These are phyloP conservation scores for Leucozona laternaria DNA, from an alignment of 2,888 invertebrate species.

Conservation along the genomic window DNA sequence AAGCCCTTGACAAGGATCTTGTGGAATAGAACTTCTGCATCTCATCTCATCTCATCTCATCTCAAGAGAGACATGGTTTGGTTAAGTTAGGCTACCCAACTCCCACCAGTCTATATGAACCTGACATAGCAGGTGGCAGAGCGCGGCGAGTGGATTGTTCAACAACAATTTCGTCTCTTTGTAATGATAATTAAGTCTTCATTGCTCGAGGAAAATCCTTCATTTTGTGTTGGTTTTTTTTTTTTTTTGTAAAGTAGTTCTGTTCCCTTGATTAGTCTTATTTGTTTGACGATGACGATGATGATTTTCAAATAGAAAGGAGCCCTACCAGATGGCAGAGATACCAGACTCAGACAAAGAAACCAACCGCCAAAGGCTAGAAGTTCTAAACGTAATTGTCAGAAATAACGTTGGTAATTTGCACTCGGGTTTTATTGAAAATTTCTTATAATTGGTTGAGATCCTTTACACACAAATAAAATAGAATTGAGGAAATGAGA, in stretches of 20 bases:
- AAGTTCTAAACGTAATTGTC: conserved; percentile 76
- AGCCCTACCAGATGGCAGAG: not conserved
- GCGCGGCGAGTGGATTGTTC: not conserved
- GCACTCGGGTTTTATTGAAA: conserved; percentile 65
- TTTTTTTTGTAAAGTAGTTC: conserved; percentile 40
- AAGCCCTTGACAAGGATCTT: conserved; percentile 54
- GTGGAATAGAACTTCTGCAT: conserved; percentile 40
- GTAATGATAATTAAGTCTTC: conserved; percentile 68
- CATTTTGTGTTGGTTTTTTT: conserved; percentile 5
- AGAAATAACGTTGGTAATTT: conserved; percentile 77
- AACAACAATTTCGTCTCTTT: conserved; percentile 58
- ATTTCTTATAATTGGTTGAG: conserved; percentile 60
- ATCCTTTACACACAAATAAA: conserved; percentile 39
- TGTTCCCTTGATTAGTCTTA: conserved; percentile 64
- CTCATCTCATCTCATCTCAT: too few relatives aligned
- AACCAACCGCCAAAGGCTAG: conserved; percentile 49
- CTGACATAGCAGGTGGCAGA: conserved; percentile 25
- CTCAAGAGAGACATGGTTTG: not conserved
- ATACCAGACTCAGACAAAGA: conserved; percentile 27
- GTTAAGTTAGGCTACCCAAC: not conserved
- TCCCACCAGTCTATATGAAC: not conserved
- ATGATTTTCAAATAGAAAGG: conserved; percentile 32
- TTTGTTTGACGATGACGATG: conserved; percentile 53
- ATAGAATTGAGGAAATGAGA: not conserved
- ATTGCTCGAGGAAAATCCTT: conserved; percentile 56